Evolutionary conservation across 2,113 vertebrate species (phyloP).

Genomic region (Gavialis gangeticus): DNA sequence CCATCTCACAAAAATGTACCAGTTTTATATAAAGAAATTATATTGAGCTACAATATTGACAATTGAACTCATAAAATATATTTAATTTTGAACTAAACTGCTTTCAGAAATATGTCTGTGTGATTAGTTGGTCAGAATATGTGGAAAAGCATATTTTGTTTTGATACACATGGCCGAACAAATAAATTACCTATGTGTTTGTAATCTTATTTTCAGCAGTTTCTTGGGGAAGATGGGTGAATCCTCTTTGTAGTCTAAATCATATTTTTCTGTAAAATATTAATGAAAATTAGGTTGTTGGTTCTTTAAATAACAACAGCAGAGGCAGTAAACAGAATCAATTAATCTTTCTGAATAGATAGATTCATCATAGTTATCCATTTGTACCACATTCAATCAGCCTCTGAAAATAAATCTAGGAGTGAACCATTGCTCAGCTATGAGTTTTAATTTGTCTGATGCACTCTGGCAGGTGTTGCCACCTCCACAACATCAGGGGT

Average conservation of each 20-base stretch:
- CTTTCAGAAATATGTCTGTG: slow-evolving; percentile 33
- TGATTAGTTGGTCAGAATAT: background rate
- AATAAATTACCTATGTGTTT: slow-evolving; percentile 29
- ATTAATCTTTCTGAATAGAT: slow-evolving; percentile 58
- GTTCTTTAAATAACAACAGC: slow-evolving; percentile 66
- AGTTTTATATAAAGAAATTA: background rate
- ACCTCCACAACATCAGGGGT: background rate
- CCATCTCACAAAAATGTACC: background rate
- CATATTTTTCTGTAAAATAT: slow-evolving; percentile 25
- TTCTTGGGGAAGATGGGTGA: slow-evolving; percentile 15
- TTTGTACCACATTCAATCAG: background rate
- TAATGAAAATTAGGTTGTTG: slow-evolving; percentile 59
- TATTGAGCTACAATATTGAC: background rate
- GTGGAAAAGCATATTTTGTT: slow-evolving; percentile 24
- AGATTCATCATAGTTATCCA: slow-evolving; percentile 48
- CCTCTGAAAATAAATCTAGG: slow-evolving; percentile 1
- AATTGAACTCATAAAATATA: slow-evolving; percentile 16
- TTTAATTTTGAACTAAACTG: slow-evolving; percentile 28
- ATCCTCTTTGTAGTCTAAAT: slow-evolving; percentile 15
- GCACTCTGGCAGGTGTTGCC: background rate
- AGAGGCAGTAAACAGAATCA: slow-evolving; percentile 47
- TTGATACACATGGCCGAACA: slow-evolving; percentile 12
- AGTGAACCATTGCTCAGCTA: background rate
- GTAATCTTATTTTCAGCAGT: slow-evolving; percentile 20
- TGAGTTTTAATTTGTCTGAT: background rate